Percentiles rank a stretch among this genome's conserved stretches.
Conservation (phyloP, 2,113 vertebrate genomes). For the Acanthisitta chloris region DNA sequence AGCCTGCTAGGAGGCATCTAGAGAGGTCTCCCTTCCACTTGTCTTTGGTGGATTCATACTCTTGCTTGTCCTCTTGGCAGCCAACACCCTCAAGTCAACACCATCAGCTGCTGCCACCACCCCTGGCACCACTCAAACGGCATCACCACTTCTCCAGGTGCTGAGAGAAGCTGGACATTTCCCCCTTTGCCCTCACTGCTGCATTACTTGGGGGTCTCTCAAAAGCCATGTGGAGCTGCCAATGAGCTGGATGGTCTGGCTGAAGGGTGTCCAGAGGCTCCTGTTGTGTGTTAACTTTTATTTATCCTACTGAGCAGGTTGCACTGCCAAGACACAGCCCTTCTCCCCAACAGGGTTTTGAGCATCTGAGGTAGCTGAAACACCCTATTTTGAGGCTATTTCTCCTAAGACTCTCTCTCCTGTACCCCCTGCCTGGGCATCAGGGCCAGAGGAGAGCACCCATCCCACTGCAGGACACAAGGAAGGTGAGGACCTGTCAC, state of each 20-base stretch:
- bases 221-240: rapidly evolving
- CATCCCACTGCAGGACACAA: neutral
- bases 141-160: neutral
- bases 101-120: rapidly evolving
- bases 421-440: neutral
- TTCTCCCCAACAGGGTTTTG: neutral
- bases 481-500: neutral
- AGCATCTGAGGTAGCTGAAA: neutral
- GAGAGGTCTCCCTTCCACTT: neutral
- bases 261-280: rapidly evolving
- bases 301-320: neutral
- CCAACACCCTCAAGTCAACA: rapidly evolving
- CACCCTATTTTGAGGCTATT: rapidly evolving
- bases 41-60: neutral
- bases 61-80: neutral
- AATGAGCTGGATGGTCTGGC: neutral
- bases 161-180: neutral
- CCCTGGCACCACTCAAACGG: rapidly evolving
- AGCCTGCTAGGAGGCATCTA: neutral
- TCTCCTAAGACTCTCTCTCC: neutral
- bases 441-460: neutral
- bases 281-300: rapidly evolving
- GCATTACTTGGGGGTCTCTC: rapidly evolving
- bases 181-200: neutral
- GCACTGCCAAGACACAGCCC: neutral